These are phyloP conservation scores for Hyperopisus bebe DNA, from an alignment of 2,113 vertebrate species.

Conservation along the genomic window DNA sequence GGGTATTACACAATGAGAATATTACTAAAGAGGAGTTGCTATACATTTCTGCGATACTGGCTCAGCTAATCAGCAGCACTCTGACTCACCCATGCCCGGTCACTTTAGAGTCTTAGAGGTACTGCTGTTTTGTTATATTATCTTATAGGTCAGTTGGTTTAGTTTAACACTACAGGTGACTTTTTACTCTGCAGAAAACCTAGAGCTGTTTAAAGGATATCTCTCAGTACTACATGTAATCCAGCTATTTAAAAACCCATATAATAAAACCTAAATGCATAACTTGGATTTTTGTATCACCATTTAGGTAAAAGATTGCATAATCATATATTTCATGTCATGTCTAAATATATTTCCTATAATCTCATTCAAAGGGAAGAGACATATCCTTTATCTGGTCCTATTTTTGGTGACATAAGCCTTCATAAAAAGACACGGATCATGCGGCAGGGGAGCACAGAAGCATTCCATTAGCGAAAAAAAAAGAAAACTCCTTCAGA, in stretches of 20 bases:
- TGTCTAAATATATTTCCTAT: not conserved
- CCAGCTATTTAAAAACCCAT: not conserved
- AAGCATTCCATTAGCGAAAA: not conserved
- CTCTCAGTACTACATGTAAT: not conserved
- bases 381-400: not conserved
- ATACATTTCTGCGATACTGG: not conserved
- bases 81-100: not conserved
- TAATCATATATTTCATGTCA: not conserved
- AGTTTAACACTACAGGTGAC: not conserved
- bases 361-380: not conserved
- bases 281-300: not conserved
- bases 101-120: not conserved
- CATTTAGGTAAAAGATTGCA: not conserved
- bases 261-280: not conserved
- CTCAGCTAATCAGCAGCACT: not conserved
- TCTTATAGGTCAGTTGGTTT: not conserved
- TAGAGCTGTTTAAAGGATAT: not conserved
- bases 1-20: not conserved
- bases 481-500: slow-evolving; percentile 3
- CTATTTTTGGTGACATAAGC: not conserved
- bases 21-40: not conserved
- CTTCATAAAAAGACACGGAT: not conserved
- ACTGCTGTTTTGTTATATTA: not conserved
- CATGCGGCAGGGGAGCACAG: not conserved
- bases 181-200: not conserved